phyloP scores from a whole-genome alignment of 2,113 vertebrate species.

The Colaptes auratus region DNA sequence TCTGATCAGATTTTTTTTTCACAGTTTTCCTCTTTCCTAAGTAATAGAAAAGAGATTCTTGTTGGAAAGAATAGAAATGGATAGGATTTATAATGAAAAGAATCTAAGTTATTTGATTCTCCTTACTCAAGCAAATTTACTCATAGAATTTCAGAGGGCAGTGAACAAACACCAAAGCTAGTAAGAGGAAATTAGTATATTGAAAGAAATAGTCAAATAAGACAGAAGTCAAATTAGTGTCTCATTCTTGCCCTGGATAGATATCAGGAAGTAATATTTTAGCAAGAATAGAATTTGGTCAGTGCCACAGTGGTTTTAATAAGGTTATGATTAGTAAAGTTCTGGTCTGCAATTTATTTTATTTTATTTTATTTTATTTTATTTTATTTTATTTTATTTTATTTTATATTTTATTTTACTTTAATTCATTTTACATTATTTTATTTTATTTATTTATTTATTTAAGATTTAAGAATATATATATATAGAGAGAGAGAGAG shows the following conservation, averaged over 20 bases:
- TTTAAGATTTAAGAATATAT: background rate
- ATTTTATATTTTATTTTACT: background rate
- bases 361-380: background rate
- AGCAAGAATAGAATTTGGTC: background rate
- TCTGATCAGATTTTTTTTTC: background rate
- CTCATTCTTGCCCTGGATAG: background rate
- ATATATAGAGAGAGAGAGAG: background rate
- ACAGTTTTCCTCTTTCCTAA: background rate
- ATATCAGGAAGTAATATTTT: background rate
- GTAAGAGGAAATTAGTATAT: constrained; percentile 19
- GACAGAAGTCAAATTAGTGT: background rate
- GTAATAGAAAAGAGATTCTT: background rate
- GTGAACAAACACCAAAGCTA: constrained; percentile 26
- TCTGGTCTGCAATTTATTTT: background rate
- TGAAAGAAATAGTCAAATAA: background rate
- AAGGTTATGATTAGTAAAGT: background rate
- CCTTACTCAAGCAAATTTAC: constrained; percentile 30
- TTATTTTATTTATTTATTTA: background rate
- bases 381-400: too few relatives aligned
- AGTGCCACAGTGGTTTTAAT: background rate
- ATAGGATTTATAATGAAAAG: background rate
- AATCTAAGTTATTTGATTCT: constrained; percentile 7
- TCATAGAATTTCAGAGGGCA: constrained; percentile 10
- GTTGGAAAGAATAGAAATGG: background rate
- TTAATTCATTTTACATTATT: too few relatives aligned